Evolutionary conservation across 2,888 invertebrate genomes (phyloP), one percentile per base, ranked within the genome.

Genomic region (Druceiella hillmani): DNA sequence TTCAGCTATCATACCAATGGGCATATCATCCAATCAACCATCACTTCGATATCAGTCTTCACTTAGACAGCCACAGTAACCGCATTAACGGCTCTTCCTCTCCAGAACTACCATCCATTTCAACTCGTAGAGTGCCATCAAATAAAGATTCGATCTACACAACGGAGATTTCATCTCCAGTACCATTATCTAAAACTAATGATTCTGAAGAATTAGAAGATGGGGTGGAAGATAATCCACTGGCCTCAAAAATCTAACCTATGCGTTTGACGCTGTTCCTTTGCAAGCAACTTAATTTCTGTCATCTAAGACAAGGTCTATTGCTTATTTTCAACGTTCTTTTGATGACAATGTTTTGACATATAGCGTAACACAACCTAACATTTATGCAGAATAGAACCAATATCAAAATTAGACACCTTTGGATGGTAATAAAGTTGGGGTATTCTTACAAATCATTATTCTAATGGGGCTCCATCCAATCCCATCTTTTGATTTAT

Each of bases 381-480:
- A n/a, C n/a, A n/a, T 41, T 25, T 38, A 41, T 14, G 38, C 38
- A 24, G 41, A 33, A 15, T 30, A 34, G 17, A 38, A 41, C 27
- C 38, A 12, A 5, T 29, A 30, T 11, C 15, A n/a, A 28, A 11
- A 22, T 16, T 40, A 32, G 40, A 20, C 36, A 16, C 31, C 26
- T 22, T 35, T 40, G 32, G 20, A 16, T 26, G 20, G n/a, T 13
- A 9, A 17, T 36, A 32, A 40, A 27, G 26, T 36, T 4, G 27
- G 35, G 17, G 35, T 34, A 5, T 40, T 40, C 20, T 15, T 36
- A 22, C 11, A 32, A 6, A 27, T 40, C 3, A 40, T 36, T 9
- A 40, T 40, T 40, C 20, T 40, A 26, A 40, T 40, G 36, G 40
- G 40, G 11, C 40, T 40, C 32, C 36, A 40, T 12, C 32, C 40